Evolutionary conservation across 2,888 invertebrate species (phyloP), one percentile per base, ranked within the genome.

Genomic region (Dichetophora obliterata): DNA sequence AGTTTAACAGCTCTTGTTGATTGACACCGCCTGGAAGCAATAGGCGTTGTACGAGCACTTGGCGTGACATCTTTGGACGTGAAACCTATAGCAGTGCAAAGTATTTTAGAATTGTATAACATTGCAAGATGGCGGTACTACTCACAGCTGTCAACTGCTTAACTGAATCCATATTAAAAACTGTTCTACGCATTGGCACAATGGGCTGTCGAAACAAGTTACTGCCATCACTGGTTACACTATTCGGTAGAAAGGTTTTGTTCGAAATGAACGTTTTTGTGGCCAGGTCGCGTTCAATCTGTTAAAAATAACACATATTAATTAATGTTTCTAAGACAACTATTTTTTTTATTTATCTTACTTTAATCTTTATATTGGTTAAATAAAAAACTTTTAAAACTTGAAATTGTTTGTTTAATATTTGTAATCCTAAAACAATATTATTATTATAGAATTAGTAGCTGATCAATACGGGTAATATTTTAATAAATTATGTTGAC

Each of bases 1-100:
- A 78, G 22, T 82, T 82, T 5, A 87, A 79, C 66, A 86, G 79
- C 77, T 87, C 87, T 59, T 85, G 86, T n/a, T 83, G 84, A 50
- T 80, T 81, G 19, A 81, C 74, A 14, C 84, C 82, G 19, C 94
- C 93, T 82, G 94, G 91, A 61, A 94, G 94, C 82, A 95, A 89
- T 84, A 94, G 91, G 6, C 95, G 90, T 88, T 95, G 95, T 24
- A 95, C 94, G 1, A 95, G 93, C 5, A 95, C 93, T 84, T 93
- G 93, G 0, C 88, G 86, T 5, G 87, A 86, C 76, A 87, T 80
- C 81, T 85, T 86, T 52, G 85, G 86, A 0, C 88, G 86, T 0
- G 86, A 83, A 11, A 86, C 81, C 88, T 89, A 77, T 11, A 71
- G 2, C 22, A 31, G n/a, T n/a, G n/a, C n/a, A n/a, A 37, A 19